phyloP scores from a whole-genome alignment of 2,113 vertebrate genomes.

The Isurus oxyrinchus region DNA sequence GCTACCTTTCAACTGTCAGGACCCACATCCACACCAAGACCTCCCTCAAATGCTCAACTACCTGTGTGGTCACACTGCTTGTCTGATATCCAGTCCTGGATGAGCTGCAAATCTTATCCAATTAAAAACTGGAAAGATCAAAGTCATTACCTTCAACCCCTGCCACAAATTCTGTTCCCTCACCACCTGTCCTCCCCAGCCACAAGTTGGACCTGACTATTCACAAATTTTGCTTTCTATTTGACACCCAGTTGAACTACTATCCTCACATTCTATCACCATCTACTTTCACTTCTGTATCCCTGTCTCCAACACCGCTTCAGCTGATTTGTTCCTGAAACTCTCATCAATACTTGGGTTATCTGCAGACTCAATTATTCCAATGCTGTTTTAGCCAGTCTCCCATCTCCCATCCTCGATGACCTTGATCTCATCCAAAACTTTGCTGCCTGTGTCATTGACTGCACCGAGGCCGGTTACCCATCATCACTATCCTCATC shows the following conservation, averaged over 20 bases:
- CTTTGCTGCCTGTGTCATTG: background rate
- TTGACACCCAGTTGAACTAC: background rate
- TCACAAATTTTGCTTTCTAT: background rate
- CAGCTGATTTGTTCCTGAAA: background rate
- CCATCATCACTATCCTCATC: background rate
- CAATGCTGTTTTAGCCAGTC: background rate
- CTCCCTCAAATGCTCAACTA: background rate
- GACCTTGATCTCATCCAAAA: too few species aligned
- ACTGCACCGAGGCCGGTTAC: background rate
- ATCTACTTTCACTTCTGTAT: background rate
- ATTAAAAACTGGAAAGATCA: background rate
- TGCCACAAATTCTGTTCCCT: background rate
- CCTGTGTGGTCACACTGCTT: background rate
- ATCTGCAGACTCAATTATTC: background rate
- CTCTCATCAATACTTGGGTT: background rate
- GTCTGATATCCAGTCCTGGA: background rate
- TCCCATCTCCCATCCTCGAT: background rate
- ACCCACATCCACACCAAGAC: background rate
- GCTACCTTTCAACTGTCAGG: background rate
- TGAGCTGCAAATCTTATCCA: background rate
- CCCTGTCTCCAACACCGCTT: background rate
- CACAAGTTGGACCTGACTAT: background rate
- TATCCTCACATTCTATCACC: background rate
- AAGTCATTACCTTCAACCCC: background rate
- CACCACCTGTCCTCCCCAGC: background rate